Evolutionary conservation across 2,797 vertebrate genomes (phyloP).

Genomic region (Nannoperca australis): DNA sequence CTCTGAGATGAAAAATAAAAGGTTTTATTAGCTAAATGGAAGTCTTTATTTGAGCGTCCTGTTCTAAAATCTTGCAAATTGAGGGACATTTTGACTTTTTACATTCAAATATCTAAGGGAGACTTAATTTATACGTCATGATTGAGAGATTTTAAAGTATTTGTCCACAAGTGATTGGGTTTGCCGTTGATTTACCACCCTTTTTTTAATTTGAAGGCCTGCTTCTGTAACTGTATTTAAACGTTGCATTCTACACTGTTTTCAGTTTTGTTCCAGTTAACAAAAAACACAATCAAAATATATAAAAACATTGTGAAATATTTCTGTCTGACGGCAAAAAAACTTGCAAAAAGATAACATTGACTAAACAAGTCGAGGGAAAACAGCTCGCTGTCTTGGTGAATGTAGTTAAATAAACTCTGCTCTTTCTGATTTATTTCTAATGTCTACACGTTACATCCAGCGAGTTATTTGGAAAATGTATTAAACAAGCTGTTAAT

Average conservation of each 20-base stretch:
- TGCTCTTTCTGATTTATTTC: slow-evolving; percentile 32
- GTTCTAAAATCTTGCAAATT: background rate
- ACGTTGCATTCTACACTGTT: background rate
- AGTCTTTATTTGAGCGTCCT: background rate
- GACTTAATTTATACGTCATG: background rate
- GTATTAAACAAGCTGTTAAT: slow-evolving; percentile 43
- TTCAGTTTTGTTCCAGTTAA: background rate
- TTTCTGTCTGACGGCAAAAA: background rate
- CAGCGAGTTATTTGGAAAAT: slow-evolving; percentile 33
- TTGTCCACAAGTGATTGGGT: background rate
- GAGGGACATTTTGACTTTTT: background rate
- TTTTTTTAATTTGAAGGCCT: background rate
- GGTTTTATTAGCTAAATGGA: background rate
- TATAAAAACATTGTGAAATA: background rate
- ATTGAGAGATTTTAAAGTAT: slow-evolving; percentile 8
- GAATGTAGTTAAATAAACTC: slow-evolving; percentile 17
- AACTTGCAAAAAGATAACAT: background rate
- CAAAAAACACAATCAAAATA: background rate
- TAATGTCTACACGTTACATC: slow-evolving; percentile 18
- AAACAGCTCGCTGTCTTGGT: background rate
- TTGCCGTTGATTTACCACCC: slow-evolving; percentile 1
- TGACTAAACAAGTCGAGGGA: background rate
- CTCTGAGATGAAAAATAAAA: background rate
- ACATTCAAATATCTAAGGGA: background rate
- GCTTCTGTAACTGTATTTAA: background rate